A percentile compares a stretch with the other conserved stretches of the same genome.
phyloP scores from a whole-genome alignment of 1,140 invertebrate species.

The Branchinecta lindahli region DNA sequence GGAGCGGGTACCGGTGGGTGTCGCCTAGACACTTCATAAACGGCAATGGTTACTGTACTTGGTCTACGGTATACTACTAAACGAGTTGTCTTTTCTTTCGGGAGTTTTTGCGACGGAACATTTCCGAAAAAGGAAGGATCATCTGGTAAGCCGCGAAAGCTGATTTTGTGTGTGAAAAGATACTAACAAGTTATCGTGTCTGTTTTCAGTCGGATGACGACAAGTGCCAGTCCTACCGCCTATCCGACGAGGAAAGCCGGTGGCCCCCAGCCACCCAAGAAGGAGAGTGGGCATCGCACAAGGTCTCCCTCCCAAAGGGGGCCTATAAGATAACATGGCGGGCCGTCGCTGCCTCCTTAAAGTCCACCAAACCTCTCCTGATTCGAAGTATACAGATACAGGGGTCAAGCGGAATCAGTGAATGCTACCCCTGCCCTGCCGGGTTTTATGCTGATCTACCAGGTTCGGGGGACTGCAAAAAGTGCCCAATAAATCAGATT shows the following conservation, averaged over 20 bases:
- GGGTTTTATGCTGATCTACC: conserved; percentile 36
- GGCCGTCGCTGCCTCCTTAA: conserved; percentile 33
- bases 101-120: no score
- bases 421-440: conserved; percentile 38
- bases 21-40: no score
- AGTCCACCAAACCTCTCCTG: conserved; percentile 31
- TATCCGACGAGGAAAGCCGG: conserved; percentile 30
- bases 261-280: conserved; percentile 36
- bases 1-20: no score
- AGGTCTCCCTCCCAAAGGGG: conserved; percentile 34
- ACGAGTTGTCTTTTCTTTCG: no score
- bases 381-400: conserved; percentile 34
- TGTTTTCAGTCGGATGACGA: conserved; percentile 36
- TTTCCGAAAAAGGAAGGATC: no score
- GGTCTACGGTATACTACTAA: no score
- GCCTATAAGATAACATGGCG: conserved; percentile 39
- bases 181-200: not conserved
- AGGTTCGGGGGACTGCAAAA: conserved; percentile 34
- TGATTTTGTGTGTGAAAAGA: no score
- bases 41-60: no score
- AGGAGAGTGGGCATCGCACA: conserved; percentile 34
- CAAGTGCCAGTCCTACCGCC: conserved; percentile 35
- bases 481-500: conserved; percentile 36
- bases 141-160: no score
- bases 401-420: conserved; percentile 24